phyloP scores from a whole-genome alignment of 2,888 invertebrate genomes.

The Hirtodrosophila confusa region DNA sequence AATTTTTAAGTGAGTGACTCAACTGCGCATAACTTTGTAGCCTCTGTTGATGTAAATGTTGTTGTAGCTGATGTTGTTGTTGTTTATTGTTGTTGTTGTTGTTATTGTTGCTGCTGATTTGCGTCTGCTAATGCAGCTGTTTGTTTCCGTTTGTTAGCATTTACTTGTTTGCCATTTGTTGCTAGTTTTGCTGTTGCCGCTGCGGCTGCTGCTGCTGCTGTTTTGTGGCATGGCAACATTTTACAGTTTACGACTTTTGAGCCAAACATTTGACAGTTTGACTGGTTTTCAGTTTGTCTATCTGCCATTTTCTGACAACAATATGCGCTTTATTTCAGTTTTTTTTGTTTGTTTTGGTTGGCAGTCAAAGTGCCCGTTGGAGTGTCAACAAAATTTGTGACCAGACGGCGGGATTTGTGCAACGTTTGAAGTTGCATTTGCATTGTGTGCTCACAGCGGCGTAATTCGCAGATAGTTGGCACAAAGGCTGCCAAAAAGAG shows the following conservation, averaged over 20 bases:
- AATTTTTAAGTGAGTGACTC: conserved; percentile 80
- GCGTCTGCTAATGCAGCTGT: conserved; percentile 75
- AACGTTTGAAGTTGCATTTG: conserved; percentile 16
- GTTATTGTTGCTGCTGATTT: conserved; percentile 49
- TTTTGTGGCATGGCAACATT: conserved; percentile 47
- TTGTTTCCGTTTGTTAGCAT: conserved; percentile 77
- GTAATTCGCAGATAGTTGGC: conserved; percentile 40
- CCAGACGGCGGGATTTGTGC: conserved; percentile 39
- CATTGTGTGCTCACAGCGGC: conserved; percentile 40
- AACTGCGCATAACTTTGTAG: conserved; percentile 50
- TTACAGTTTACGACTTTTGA: conserved; percentile 34
- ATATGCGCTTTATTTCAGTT: conserved; percentile 14
- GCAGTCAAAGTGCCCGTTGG: conserved; percentile 53
- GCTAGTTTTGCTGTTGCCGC: conserved; percentile 20
- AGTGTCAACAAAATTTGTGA: conserved; percentile 54
- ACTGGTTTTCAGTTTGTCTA: conserved; percentile 37
- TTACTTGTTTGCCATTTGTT: conserved; percentile 58
- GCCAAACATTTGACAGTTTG: conserved; percentile 53
- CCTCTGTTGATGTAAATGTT: conserved; percentile 25
- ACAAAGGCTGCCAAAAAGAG: conserved; percentile 5
- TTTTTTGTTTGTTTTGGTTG: conserved; percentile 12
- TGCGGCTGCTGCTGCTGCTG: conserved; percentile 18
- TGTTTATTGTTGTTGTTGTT: conserved; percentile 18
- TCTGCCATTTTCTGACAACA: conserved; percentile 48
- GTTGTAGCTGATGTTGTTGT: conserved; percentile 19